These are phyloP conservation scores for Drosophila limbata DNA, from an alignment of 2,888 invertebrate genomes.

Conservation along the genomic window DNA sequence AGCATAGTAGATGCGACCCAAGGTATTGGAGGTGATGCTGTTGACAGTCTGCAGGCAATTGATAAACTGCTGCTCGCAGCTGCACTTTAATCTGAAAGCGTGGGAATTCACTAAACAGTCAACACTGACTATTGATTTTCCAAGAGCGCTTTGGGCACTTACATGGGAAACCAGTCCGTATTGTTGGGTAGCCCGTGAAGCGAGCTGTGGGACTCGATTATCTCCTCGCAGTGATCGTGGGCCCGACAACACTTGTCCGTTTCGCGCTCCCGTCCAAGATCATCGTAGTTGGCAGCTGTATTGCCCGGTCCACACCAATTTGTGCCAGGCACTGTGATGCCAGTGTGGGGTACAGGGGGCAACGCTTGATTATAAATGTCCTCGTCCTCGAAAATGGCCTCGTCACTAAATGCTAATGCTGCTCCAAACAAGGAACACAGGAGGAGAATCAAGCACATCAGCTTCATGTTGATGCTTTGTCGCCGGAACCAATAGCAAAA, in stretches of 20 bases:
- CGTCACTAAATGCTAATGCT: conserved; percentile 70
- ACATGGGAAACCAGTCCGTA: conserved; percentile 84
- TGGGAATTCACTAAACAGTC: not conserved
- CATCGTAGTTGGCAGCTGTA: conserved; percentile 91
- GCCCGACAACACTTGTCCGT: conserved; percentile 95
- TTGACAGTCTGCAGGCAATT: conserved; percentile 83
- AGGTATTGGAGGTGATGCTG: conserved; percentile 72
- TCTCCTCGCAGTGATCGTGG: conserved; percentile 88
- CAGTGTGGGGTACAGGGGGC: conserved; percentile 74
- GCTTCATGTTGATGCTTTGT: conserved; percentile 38
- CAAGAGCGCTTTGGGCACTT: conserved; percentile 30
- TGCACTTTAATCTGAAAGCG: conserved; percentile 80
- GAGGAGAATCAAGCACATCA: conserved; percentile 4
- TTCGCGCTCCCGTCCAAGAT: conserved; percentile 92
- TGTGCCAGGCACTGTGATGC: conserved; percentile 88
- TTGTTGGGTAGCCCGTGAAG: conserved; percentile 81
- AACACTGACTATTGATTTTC: conserved; percentile 48
- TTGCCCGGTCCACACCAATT: conserved; percentile 97
- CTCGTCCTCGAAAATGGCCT: conserved; percentile 84
- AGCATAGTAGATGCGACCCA: conserved; percentile 83
- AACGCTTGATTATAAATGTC: conserved; percentile 83
- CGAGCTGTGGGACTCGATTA: conserved; percentile 76
- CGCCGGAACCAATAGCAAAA: conserved; percentile 10
- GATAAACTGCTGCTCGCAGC: conserved; percentile 84
- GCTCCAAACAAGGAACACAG: conserved; percentile 19